These are phyloP conservation scores for Pelecanoides urinatrix DNA, from an alignment of 2,113 vertebrate species.

Conservation along the genomic window DNA sequence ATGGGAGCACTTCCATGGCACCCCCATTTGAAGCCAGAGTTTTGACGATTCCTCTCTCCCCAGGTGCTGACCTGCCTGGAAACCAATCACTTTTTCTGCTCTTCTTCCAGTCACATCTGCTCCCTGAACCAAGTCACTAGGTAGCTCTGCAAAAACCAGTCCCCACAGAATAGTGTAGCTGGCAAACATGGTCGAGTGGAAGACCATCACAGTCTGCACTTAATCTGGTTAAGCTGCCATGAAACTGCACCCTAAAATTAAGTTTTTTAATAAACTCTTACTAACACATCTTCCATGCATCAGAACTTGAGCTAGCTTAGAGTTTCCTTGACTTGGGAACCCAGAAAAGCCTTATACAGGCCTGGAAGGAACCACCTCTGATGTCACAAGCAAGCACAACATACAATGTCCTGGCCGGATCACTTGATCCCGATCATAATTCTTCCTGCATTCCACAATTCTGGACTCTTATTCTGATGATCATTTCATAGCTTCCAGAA, in stretches of 20 bases:
- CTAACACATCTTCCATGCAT: neutral
- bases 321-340: neutral
- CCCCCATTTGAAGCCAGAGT: rapidly evolving
- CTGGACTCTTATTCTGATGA: neutral
- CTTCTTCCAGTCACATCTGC: neutral
- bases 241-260: neutral
- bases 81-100: neutral
- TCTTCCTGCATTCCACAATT: neutral
- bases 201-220: neutral
- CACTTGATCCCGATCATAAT: rapidly evolving
- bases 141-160: neutral
- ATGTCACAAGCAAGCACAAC: neutral
- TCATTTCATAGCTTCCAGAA: neutral
- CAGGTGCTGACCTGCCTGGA: neutral
- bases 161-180: rapidly evolving
- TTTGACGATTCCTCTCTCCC: neutral
- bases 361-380: neutral
- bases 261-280: neutral
- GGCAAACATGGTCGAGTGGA: rapidly evolving
- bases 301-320: neutral
- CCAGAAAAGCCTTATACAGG: neutral
- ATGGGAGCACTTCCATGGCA: neutral
- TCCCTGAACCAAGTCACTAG: neutral
- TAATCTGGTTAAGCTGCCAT: neutral
- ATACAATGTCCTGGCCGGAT: neutral